These are phyloP conservation scores for Drosophila nigrodunni DNA, from an alignment of 1,140 invertebrate species.

Conservation along the genomic window DNA sequence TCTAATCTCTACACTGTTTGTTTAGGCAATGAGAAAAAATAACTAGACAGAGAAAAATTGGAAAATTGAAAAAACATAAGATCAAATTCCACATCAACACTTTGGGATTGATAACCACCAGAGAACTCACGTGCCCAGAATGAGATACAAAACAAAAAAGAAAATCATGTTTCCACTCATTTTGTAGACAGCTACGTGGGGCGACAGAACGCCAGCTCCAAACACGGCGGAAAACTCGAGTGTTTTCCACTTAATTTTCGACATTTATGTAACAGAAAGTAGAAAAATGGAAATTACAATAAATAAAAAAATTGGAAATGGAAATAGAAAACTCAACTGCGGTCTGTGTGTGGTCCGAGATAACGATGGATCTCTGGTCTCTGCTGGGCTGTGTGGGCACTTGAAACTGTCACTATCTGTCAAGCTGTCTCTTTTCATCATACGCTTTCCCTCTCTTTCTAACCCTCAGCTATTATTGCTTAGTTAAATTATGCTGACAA, in stretches of 20 bases:
- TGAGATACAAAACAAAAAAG: background rate
- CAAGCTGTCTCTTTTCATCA: background rate
- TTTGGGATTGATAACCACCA: conserved; percentile 45
- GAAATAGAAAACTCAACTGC: conserved; percentile 12
- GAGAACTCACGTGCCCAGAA: conserved; percentile 62
- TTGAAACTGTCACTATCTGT: conserved; percentile 52
- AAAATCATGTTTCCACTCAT: conserved; percentile 11
- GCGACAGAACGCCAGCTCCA: conserved; percentile 25
- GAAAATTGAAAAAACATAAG: conserved; percentile 35
- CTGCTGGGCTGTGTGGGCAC: conserved; percentile 59
- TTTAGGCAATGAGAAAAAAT: conserved; percentile 53
- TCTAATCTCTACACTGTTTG: conserved; percentile 70
- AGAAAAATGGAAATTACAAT: conserved; percentile 63
- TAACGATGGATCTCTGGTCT: conserved; percentile 21
- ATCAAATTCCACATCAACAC: conserved; percentile 81
- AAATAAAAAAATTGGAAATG: conserved; percentile 50
- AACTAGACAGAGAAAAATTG: background rate
- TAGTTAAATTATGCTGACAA: conserved; percentile 74
- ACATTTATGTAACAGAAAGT: conserved; percentile 44
- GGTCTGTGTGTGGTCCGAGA: conserved; percentile 67
- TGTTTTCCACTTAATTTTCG: conserved; percentile 79
- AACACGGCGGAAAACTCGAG: conserved; percentile 44
- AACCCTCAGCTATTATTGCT: background rate
- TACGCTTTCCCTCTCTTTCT: background rate
- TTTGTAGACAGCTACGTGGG: background rate